These are phyloP conservation scores for Drosophila busckii DNA, from an alignment of 1,140 invertebrate species.

Conservation along the genomic window DNA sequence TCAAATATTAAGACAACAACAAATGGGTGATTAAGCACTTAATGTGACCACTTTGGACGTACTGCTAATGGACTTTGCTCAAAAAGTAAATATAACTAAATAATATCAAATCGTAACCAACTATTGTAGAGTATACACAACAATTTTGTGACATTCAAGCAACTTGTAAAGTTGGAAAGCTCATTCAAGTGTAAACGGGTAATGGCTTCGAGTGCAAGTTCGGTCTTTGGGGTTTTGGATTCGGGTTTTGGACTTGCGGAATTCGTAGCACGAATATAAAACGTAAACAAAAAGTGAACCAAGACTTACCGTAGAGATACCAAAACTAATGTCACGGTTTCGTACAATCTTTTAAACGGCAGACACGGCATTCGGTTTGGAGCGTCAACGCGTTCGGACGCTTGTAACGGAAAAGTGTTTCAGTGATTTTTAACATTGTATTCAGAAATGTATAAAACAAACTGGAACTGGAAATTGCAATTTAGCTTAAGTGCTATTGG, in stretches of 20 bases:
- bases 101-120: not conserved
- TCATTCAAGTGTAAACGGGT: conserved; percentile 14
- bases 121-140: not conserved
- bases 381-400: conserved; percentile 48
- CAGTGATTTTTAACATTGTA: not conserved
- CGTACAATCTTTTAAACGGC: conserved; percentile 49
- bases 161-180: conserved; percentile 8
- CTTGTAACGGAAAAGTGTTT: conserved; percentile 21
- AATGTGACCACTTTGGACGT: too few species aligned
- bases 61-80: too few species aligned
- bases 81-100: too few species aligned
- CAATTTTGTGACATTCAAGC: conserved; percentile 21
- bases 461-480: conserved; percentile 40
- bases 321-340: conserved; percentile 49
- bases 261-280: conserved; percentile 27
- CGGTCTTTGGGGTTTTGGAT: conserved; percentile 11
- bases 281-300: conserved; percentile 39
- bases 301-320: conserved; percentile 34
- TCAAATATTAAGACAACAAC: conserved; percentile 39
- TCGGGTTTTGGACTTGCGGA: conserved; percentile 38
- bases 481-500: conserved; percentile 21
- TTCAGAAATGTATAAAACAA: conserved; percentile 4
- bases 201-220: not conserved
- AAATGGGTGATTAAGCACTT: conserved; percentile 20
- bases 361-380: conserved; percentile 42